Evolutionary conservation across 1,140 invertebrate genomes (phyloP).

Genomic region (Drosophila tristis): DNA sequence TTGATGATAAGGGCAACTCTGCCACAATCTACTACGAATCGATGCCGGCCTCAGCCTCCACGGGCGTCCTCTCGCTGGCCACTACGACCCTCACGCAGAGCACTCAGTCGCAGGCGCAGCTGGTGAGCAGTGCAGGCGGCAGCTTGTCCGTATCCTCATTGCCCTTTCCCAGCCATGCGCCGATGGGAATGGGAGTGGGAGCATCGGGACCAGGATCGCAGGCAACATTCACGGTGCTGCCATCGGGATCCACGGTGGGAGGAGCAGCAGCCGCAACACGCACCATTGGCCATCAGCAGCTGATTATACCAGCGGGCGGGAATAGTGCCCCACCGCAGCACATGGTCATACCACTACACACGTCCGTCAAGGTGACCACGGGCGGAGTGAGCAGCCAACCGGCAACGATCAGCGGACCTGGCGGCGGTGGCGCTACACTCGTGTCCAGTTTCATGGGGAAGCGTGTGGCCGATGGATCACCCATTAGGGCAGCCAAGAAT

Average conservation of each 20-base stretch:
- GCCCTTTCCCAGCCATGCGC: conserved; percentile 63
- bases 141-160: conserved; percentile 75
- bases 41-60: conserved; percentile 74
- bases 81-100: conserved; percentile 78
- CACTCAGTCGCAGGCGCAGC: conserved; percentile 68
- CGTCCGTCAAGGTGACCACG: conserved; percentile 78
- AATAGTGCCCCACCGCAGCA: conserved; percentile 62
- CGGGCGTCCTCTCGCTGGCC: conserved; percentile 76
- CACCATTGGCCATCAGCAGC: conserved; percentile 71
- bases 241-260: conserved; percentile 38
- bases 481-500: conserved; percentile 87
- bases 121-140: conserved; percentile 54
- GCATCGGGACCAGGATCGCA: conserved; percentile 53
- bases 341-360: conserved; percentile 81
- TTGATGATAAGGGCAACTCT: conserved; percentile 64
- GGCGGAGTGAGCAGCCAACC: conserved; percentile 39
- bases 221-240: conserved; percentile 78
- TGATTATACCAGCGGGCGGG: conserved; percentile 58
- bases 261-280: conserved; percentile 49
- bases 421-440: conserved; percentile 25
- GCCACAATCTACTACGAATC: conserved; percentile 83
- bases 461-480: conserved; percentile 85
- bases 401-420: conserved; percentile 11
- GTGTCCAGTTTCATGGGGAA: conserved; percentile 79
- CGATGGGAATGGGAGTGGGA: conserved; percentile 21